Base-by-base conservation (phyloP, 2,888 invertebrate species). In the Suillia variegata region DNA sequence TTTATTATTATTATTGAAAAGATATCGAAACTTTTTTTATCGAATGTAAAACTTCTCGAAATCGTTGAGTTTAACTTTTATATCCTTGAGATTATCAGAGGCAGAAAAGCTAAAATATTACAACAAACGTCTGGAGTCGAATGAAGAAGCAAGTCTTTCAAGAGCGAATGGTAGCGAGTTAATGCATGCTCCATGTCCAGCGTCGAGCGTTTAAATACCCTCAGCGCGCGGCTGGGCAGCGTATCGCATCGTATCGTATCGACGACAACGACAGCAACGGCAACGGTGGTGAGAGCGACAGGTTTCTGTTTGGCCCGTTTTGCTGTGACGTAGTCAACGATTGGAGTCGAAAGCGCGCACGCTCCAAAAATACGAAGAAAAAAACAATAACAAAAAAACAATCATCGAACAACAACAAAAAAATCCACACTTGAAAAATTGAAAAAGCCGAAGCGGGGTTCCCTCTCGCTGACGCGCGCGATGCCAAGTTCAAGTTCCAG, bases 141-240 rank as follows among this genome's bases (percentile, higher is more conserved):
- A 77, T 70, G 74, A 76, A 76, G 77, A 74, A 77, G 77, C 77
- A 79, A 87, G 86, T 85, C 86, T 85, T 84, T n/a, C n/a, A 85
- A 84, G 85, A 84, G 84, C 82, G 86, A 84, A 85, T 85, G 87
- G 86, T 86, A 87, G 87, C 86, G 86, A 85, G 86, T 86, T 86
- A 87, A 87, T 87, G 87, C 85, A 86, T 87, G 84, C 77, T 84
- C 84, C 84, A 84, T 85, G 84, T 84, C 84, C 85, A 84, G 85
- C 81, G 84, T 84, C 85, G 85, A 85, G 85, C 85, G 85, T 85
- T 87, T 87, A 86, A 87, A 87, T 87, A 87, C 82, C 80, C 77
- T 54, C 47, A 56, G 56, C 51, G 45, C 67, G 67, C 61, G 59
- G 53, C 34, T 65, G 52, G 50, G 55, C 24, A 6, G 38, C 63